Base-by-base conservation (phyloP, 2,797 vertebrate species). In the Pelodytes ibericus region DNA sequence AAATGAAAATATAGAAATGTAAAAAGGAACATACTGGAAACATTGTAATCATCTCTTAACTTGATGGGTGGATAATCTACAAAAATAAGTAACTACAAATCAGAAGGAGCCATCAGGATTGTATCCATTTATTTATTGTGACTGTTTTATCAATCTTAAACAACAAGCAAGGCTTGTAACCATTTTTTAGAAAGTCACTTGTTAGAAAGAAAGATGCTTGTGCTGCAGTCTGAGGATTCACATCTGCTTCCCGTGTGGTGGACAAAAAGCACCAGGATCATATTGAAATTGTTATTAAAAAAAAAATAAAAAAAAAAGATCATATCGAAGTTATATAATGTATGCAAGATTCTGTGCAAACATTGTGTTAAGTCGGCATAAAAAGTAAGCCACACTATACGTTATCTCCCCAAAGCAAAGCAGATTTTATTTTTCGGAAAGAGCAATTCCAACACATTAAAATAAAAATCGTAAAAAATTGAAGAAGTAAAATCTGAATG, bases 251-350 rank as follows among this genome's bases (percentile, higher is more conserved):
- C 33, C 18, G 24, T 51, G 57, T 26, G 51, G 61, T 25, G 39
- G 27, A 74, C 27, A 77, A 71, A 56, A 61, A 67, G 33, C 62
- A 67, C 31, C 71, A 68, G 18, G 60, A 72, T 57, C n/a, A 53
- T 33, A 64, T 57, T 61, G 31, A 79, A 53, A 30, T 56, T 59
- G 27, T 30, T 51, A 62, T 67, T 71, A 71, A 73, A 59, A 58
- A 20, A 11, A 9, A 10, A 41, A 44, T 11, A 10, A 41, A 44
- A 44, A 44, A 44, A 13, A 15, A 44, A 10, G 3, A 11, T 36
- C 33, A 36, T 36, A 5, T 11, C 13, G 5, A 30, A 31, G 67
- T 70, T 65, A 41, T 24, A 33, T 58, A 4, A 59, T 67, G 25
- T 56, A 30, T 60, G 56, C 63, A 56, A 13, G 41, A 62, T 71